Conservation (phyloP, 2,113 vertebrate genomes). For the Larimichthys polyactis region DNA sequence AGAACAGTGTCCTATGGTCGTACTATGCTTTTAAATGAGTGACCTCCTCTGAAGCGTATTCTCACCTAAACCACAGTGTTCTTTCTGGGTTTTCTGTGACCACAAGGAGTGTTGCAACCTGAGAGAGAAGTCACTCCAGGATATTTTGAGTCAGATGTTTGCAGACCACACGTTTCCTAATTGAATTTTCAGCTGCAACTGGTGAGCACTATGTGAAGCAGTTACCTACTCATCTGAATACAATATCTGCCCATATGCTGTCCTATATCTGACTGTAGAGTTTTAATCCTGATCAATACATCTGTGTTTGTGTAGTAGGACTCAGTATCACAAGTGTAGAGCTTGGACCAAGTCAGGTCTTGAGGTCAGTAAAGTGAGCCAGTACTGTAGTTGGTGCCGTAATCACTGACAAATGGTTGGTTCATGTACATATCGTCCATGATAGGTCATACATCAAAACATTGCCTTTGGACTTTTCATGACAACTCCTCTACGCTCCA, state of each 20-base stretch:
- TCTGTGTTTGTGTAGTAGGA: background rate
- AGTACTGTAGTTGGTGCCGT: background rate
- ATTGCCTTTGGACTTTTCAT: constrained; percentile 11
- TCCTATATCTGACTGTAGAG: background rate
- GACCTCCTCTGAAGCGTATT: constrained; percentile 33
- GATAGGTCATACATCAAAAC: constrained; percentile 25
- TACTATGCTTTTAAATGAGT: background rate
- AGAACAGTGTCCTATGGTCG: background rate
- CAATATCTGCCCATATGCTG: background rate
- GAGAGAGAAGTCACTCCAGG: constrained; percentile 26
- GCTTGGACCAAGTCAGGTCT: background rate
- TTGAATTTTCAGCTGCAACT: constrained; percentile 30
- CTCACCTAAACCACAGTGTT: constrained; percentile 54
- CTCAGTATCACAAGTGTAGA: background rate
- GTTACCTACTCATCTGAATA: background rate
- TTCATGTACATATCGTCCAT: background rate
- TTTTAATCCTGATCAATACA: background rate
- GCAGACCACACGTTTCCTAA: constrained; percentile 31
- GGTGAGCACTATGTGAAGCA: background rate
- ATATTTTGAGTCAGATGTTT: constrained; percentile 47
- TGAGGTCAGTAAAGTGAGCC: background rate
- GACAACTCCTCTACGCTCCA: background rate
- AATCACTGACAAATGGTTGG: constrained; percentile 6
- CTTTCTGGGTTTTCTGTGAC: constrained; percentile 35
- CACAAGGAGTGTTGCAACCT: constrained; percentile 41